Base-by-base conservation (phyloP, 2,113 vertebrate species). In the Lagenorhynchus albirostris region DNA sequence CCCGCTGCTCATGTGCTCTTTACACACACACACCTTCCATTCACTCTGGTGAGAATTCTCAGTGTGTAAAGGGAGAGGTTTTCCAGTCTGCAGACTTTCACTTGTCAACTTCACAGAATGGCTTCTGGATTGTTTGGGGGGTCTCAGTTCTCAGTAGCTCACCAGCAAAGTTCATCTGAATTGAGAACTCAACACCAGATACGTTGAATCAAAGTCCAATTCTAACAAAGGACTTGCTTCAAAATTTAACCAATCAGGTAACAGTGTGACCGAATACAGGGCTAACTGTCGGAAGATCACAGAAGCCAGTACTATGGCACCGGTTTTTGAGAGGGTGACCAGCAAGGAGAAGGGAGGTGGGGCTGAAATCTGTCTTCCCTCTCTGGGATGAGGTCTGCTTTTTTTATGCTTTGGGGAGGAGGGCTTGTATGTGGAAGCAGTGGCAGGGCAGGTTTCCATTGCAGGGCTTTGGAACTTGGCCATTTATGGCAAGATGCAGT, bases 11-110 rank as follows among this genome's bases (percentile, higher is more conserved):
- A 50, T 3, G 3, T 12, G n/a, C 81, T 81, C 96, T 81, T 89
- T 88, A 88, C 90, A 85, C 47, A 91, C 53, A 91, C 62, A 87
- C 60, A 89, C 79, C 87, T 96, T 96, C 94, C 94, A 21, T 92
- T 93, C 92, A 68, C 65, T 15, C 71, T 84, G 36, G 74, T 73
- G 96, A 84, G 90, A 85, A 74, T 91, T 86, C 82, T 86, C 58
- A 18, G 70, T 76, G 93, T 89, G 86, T 85, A 89, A 68, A 70
- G 62, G 63, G 92, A 94, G 93, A 93, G 55, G 87, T 55, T 97
- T 98, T 97, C 96, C 92, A 89, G 81, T 86, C 92, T 90, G 71
- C 94, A 96, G 76, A 93, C 68, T 98, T 96, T 80, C 31, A 41
- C 38, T 84, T 76, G 31, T 50, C 74, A 93, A 17, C 62, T 47